Evolutionary conservation across 2,113 vertebrate species (phyloP), one percentile per base, ranked within the genome.

Genomic region (Nicator chloris): DNA sequence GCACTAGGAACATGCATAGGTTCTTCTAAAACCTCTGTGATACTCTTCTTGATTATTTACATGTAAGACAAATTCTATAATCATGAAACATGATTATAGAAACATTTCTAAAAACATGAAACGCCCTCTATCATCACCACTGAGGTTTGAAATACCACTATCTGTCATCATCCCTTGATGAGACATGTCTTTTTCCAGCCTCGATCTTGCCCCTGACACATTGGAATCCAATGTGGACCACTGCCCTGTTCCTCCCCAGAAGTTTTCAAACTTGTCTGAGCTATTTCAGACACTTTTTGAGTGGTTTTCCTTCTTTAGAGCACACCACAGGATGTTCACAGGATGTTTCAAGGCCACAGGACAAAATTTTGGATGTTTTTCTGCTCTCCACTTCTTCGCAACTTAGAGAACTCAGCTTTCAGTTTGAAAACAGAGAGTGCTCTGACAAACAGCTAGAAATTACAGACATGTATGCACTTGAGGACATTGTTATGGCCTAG

Each of bases 401-500:
- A 92, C 18, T 17, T 14, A 17, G 50, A 80, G 51, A 79, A 54
- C 61, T 85, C 44, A 59, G 27, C 30, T 92, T 69, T 92, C 23
- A 2, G 35, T 93, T 68, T 87, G 80, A 69, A 92, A 93, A 54
- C 73, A 71, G n/a, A 71, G n/a, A 42, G 45, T 2, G 2, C 42
- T 92, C 35, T 82, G 76, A 94, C 26, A 70, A 97, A 87, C 45
- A 86, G 77, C 72, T 82, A 95, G 93, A 95, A 86, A 86, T 92
- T 94, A 94, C 69, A 94, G 72, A 93, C 86, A 91, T 60, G 69
- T 82, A 95, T 93, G 69, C 92, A 93, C 82, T 92, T 95, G 92
- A 96, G 91, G 79, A 78, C 51, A 93, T 93, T 93, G 84, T 93
- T 95, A 93, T 82, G 79, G 65, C 70, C 90, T 91, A 92, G 82